Base-by-base conservation (phyloP, 2,888 invertebrate genomes). In the Venusia cambrica region DNA sequence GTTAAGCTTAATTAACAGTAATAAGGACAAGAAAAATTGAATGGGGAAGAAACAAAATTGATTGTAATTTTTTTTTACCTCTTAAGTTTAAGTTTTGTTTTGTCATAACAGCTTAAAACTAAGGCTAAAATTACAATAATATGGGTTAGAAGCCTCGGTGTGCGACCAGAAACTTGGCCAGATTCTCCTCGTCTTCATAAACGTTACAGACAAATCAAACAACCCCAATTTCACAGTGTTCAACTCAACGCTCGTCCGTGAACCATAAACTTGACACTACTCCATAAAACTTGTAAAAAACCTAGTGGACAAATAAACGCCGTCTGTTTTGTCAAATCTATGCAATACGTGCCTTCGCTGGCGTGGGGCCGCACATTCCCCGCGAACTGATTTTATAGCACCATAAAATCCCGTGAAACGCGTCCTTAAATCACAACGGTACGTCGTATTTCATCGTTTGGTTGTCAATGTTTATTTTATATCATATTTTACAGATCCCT, bases 381-480 rank as follows among this genome's bases (percentile, higher is more conserved):
- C 64, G 75, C 69, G 74, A 73, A 74, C 83, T 78, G 81, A 84
- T 87, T 87, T 85, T 87, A 84, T 84, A 75, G 83, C 77, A 73
- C 71, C 73, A 83, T 87, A 87, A 87, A 85, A 85, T 84, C 80
- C 76, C 76, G 78, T 80, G 85, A 78, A 83, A 77, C 75, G 73
- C 78, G 76, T 80, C 81, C 84, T 83, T 85, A 85, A 84, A 85
- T 85, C 85, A 87, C 81, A 75, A 62, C 73, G 72, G 66, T 73
- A 65, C 78, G 76, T 76, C 85, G 79, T 87, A 84, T 84, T 84
- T 85, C 85, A 87, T 84, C 84, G 85, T 87, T 85, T 70, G 84
- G 76, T 80, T 87, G 85, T 87, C 85, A 84, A 85, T 87, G 83
- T 87, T 87, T 87, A 85, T 87, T 87, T 87, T 85, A 85, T 87